These are phyloP conservation scores for Caenorhabditis japonica DNA, from an alignment of 2,888 invertebrate genomes.

Conservation along the genomic window DNA sequence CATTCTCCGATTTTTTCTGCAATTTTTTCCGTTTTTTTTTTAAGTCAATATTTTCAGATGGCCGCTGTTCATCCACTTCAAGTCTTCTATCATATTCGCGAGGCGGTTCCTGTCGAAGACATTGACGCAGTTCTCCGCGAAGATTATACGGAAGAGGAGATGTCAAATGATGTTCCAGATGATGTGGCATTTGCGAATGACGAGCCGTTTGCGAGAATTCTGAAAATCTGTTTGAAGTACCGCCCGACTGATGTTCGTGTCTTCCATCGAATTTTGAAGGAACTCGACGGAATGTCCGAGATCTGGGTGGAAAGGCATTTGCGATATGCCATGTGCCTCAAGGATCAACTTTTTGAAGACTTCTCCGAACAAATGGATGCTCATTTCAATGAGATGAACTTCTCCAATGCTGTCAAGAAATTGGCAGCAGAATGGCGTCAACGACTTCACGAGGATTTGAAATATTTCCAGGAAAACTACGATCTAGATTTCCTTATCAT, in stretches of 20 bases:
- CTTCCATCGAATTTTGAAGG: constrained; percentile 52
- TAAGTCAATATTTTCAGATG: constrained; percentile 26
- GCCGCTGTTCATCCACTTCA: constrained; percentile 55
- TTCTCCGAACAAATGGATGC: constrained; percentile 44
- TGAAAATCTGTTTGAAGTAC: constrained; percentile 37
- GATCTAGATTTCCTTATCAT: constrained; percentile 5
- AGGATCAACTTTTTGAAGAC: constrained; percentile 48
- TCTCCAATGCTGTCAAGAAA: constrained; percentile 1
- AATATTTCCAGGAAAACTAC: constrained; percentile 31
- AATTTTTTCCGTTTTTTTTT: too few species aligned
- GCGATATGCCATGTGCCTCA: constrained; percentile 50
- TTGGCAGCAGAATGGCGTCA: constrained; percentile 18
- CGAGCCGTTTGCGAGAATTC: constrained; percentile 20
- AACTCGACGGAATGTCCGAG: constrained; percentile 54
- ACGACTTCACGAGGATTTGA: constrained; percentile 22
- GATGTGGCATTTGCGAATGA: constrained; percentile 22
- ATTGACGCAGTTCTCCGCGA: constrained; percentile 25
- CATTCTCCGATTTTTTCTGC: too few species aligned
- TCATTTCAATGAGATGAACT: constrained; percentile 18
- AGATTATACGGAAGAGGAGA: constrained; percentile 27
- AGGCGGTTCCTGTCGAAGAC: constrained; percentile 18
- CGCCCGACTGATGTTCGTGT: constrained; percentile 52
- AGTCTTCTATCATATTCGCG: constrained; percentile 54
- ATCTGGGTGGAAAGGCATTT: constrained; percentile 60
- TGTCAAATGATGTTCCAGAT: constrained; percentile 20